Evolutionary conservation across 2,888 invertebrate genomes (phyloP).

Genomic region (Zonitis immaculata): DNA sequence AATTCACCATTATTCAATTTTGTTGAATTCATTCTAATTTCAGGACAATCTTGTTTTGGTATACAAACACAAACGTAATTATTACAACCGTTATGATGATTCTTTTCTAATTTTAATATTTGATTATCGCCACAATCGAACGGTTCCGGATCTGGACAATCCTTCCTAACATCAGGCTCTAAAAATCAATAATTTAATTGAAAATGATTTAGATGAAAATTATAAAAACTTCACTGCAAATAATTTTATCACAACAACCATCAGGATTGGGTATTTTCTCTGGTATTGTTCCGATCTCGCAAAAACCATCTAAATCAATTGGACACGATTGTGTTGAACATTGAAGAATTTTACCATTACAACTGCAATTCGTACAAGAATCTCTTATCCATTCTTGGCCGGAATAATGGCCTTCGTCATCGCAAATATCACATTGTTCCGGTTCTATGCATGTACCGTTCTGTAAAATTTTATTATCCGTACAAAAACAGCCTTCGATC

Average conservation of each 20-base stretch:
- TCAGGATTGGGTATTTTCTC: conserved; percentile 55
- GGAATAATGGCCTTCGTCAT: conserved; percentile 63
- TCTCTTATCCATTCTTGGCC: conserved; percentile 67
- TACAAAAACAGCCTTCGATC: conserved; percentile 83
- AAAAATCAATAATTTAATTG: not conserved
- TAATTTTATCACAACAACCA: conserved; percentile 67
- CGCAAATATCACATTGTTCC: conserved; percentile 67
- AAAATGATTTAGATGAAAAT: not conserved
- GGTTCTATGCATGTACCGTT: conserved; percentile 69
- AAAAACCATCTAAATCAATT: conserved; percentile 30
- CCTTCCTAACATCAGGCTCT: not conserved
- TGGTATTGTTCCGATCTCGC: conserved; percentile 52
- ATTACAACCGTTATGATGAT: conserved; percentile 59
- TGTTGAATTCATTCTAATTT: conserved; percentile 43
- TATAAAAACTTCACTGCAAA: conserved; percentile 54
- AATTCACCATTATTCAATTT: conserved; percentile 54
- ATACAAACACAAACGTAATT: conserved; percentile 75
- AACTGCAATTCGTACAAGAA: conserved; percentile 70
- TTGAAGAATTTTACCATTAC: conserved; percentile 57
- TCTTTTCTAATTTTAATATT: conserved; percentile 61
- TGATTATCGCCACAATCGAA: conserved; percentile 69
- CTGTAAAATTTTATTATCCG: conserved; percentile 56
- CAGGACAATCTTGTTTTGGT: conserved; percentile 64
- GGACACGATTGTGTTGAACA: conserved; percentile 62
- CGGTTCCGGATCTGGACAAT: conserved; percentile 50